Base-by-base conservation (phyloP, 1,140 invertebrate genomes). In the Druon quercuslanigerum region DNA sequence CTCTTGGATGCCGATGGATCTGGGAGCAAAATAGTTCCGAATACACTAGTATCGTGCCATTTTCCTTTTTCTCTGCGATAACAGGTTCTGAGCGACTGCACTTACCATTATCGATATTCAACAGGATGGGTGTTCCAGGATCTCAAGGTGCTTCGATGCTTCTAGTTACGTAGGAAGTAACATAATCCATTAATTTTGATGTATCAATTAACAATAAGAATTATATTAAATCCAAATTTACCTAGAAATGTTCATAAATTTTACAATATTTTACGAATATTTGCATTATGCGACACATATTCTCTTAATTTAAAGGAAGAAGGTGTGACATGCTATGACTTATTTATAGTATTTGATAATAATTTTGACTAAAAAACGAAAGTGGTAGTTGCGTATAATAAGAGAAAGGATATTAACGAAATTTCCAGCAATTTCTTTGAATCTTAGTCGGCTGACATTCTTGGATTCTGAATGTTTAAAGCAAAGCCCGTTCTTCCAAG, bases 401-500 rank as follows among this genome's bases (percentile, higher is more conserved):
- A 11, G 7, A 46, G 40, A 1, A 7, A 46, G 52, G 52, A n/a
- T 54, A 16, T 17, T 54, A 17, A 6, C 8, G 8, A 54, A 54
- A 19, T 17, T n/a, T 17, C 17, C 5, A 46, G 0, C 5, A 17
- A 54, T n/a, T 25, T 57, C 25, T 57, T 57, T 1, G 73, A 79
- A 72, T 82, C 78, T 81, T 74, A 76, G 77, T 79, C 83, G 81
- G 85, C 85, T 84, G 84, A 87, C 85, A 87, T 87, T 85, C 82
- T 86, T 86, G 83, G 82, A 86, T 84, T 73, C 77, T 19, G 83
- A 84, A 86, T 85, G 77, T 77, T 40, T 71, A 52, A 75, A 78
- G 74, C 76, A 51, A 56, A 56, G 6, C 19, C 17, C 33, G 71
- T 40, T 20, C 54, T 56, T 56, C 17, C 54, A 19, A 56, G 54